Base-by-base conservation (phyloP, 1,140 invertebrate species). In the Hermetia illucens region DNA sequence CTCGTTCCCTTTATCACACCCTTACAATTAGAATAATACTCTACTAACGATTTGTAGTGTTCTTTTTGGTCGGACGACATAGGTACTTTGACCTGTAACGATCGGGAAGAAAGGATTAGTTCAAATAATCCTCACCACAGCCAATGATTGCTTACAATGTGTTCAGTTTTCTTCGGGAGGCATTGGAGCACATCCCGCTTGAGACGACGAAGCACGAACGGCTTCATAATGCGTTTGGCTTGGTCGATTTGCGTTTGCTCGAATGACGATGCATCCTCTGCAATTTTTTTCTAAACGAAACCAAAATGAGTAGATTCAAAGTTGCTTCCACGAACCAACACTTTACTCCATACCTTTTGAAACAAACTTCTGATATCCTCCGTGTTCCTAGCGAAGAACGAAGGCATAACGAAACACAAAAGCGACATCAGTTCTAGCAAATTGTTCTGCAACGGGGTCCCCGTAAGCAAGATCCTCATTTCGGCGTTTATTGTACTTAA, bases 391-490 rank as follows among this genome's bases (percentile, higher is more conserved):
- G 77, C 75, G 66, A 97, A 96, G 55, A 97, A 79, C 41, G 90
- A 75, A 1, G 92, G 91, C 89, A 96, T 95, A 5, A 93, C 86
- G 63, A 97, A 97, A 48, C 88, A 83, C 5, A 97, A 65, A 5
- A 97, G 64, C 1, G 91, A 96, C 79, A 96, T 95, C 27, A 97
- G 64, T 65, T 97, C 92, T 21, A 96, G 55, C 33, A 98, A 66
- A 66, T 94, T 96, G 62, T 98, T 98, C 65, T 98, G 93, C 6
- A 97, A 58, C 1, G 91, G 91, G 1, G 90, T 95, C 6, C 91
- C 91, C 1, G 90, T 95, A 20, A 95, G 59, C 10, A 95, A 60
- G 18, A 94, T 73, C 22, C 88, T 70, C 58, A 81, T 74, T 48
- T 76, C 72, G 3, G 86, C 83, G 79, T 82, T 86, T 30, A 96